phyloP scores from a whole-genome alignment of 23 tunicate species.

The Clavelina lepadiformis region DNA sequence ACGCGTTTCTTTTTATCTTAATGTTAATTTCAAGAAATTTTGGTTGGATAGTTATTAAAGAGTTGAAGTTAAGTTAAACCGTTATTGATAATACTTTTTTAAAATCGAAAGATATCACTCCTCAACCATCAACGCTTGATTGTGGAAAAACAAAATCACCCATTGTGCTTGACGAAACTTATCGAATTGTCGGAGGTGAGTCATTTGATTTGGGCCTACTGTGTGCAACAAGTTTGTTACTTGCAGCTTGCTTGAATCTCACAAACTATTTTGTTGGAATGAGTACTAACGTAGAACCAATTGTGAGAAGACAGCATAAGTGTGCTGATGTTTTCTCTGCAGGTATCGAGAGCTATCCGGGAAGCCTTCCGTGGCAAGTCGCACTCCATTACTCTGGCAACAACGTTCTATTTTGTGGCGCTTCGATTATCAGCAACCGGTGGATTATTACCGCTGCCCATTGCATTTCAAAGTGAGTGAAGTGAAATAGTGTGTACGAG shows the following conservation, averaged over 20 bases:
- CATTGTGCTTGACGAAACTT: neutral
- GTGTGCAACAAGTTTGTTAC: neutral
- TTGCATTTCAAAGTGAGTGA: conserved; percentile 25
- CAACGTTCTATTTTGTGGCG: conserved; percentile 29
- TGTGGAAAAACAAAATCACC: conserved; percentile 5
- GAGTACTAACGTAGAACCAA: neutral
- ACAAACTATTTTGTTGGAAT: neutral
- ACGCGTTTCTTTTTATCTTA: too few species aligned
- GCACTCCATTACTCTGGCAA: conserved; percentile 9
- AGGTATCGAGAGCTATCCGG: conserved; percentile 27
- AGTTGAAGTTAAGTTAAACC: too few species aligned
- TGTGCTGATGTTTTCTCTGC: neutral
- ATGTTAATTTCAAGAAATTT: too few species aligned
- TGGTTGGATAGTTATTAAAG: too few species aligned
- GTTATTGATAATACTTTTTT: too few species aligned
- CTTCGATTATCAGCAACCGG: conserved; percentile 3
- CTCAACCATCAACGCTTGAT: too few species aligned
- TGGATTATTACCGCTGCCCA: conserved; percentile 47
- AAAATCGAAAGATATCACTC: too few species aligned
- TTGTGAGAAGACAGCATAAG: neutral
- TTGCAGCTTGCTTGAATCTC: neutral
- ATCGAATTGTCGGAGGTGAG: conserved; percentile 24
- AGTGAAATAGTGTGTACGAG: neutral
- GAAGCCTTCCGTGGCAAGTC: conserved; percentile 43
- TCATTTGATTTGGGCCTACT: too few species aligned